Evolutionary conservation across 2,113 vertebrate species (phyloP).

Genomic region (Oreotrochilus melanogaster): DNA sequence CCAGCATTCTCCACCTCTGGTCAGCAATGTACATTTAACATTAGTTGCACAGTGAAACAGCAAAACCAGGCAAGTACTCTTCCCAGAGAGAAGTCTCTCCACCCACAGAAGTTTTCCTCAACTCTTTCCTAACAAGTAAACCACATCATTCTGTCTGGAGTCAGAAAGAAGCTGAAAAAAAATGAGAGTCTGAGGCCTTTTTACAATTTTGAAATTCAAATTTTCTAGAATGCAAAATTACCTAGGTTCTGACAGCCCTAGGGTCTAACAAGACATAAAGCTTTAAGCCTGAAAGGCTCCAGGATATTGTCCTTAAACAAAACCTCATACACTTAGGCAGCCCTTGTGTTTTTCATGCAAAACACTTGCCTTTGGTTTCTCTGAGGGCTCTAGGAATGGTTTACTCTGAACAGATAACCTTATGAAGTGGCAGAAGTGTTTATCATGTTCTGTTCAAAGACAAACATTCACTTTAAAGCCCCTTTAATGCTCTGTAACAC

Average conservation of each 20-base stretch:
- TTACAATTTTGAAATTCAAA: not conserved
- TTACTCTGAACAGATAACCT: not conserved
- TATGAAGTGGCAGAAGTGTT: not conserved
- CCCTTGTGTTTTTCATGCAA: not conserved
- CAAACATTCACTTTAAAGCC: not conserved
- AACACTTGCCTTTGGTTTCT: not conserved
- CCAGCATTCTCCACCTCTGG: not conserved
- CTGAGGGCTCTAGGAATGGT: not conserved
- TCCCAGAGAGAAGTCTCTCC: not conserved
- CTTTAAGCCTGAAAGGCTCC: not conserved
- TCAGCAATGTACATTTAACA: not conserved
- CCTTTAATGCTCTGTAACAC: not conserved
- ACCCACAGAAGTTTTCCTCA: not conserved
- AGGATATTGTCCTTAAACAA: not conserved
- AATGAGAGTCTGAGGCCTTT: not conserved
- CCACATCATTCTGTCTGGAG: not conserved
- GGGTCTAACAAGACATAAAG: not conserved
- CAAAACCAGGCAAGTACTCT: not conserved
- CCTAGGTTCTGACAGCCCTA: not conserved
- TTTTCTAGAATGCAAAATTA: not conserved
- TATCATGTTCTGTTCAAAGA: not conserved
- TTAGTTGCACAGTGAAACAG: not conserved
- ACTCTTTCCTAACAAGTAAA: not conserved
- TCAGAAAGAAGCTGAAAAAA: not conserved
- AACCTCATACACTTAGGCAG: not conserved